These are phyloP conservation scores for Tangara arthus DNA, from an alignment of 2,797 vertebrate species.

Conservation along the genomic window DNA sequence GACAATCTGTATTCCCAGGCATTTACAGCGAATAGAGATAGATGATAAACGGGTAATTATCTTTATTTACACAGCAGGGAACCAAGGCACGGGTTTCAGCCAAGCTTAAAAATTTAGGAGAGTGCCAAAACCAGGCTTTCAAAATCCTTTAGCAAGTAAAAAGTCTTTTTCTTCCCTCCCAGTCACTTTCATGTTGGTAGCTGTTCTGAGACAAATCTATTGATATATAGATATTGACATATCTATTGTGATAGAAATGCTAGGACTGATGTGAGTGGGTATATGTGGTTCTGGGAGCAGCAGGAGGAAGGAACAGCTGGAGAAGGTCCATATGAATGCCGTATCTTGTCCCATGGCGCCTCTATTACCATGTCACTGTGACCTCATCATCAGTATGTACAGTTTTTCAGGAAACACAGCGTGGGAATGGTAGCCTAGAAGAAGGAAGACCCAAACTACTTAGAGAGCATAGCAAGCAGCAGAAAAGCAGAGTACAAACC, in stretches of 20 bases:
- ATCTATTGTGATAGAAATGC: neutral
- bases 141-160: neutral
- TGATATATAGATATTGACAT: too few relatives aligned
- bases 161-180: neutral
- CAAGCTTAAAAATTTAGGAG: neutral
- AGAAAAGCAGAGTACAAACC: neutral
- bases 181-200: neutral
- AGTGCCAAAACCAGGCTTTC: neutral
- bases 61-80: neutral
- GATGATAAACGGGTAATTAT: neutral
- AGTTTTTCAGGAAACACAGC: neutral
- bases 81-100: neutral
- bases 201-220: neutral
- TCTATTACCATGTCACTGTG: neutral
- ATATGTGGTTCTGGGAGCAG: neutral
- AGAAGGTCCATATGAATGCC: neutral
- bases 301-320: neutral
- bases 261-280: neutral
- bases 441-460: neutral
- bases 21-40: neutral
- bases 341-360: neutral
- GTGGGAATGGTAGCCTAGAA: neutral
- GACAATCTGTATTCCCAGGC: neutral
- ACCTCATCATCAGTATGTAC: neutral
- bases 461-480: neutral